Evolutionary conservation across 2,113 vertebrate species (phyloP).

Genomic region (Gobius niger): DNA sequence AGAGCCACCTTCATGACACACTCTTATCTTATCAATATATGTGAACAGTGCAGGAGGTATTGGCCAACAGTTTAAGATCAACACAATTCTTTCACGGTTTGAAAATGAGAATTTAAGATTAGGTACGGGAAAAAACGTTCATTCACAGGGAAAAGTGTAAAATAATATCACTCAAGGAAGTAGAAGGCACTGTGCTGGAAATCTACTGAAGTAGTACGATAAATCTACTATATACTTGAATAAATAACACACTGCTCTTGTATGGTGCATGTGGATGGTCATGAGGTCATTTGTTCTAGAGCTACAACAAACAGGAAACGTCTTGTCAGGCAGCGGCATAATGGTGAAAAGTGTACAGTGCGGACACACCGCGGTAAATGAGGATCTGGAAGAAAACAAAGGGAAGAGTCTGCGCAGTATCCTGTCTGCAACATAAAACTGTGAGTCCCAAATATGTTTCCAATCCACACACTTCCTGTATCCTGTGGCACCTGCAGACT

Average conservation of each 20-base stretch:
- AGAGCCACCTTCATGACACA: no score
- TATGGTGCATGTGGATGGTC: constrained; percentile 13
- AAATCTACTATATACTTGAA: no score
- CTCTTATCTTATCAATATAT: no score
- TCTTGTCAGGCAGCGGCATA: constrained; percentile 18
- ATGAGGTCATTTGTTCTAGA: constrained; percentile 42
- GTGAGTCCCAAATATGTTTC: constrained; percentile 39
- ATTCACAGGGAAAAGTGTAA: no score
- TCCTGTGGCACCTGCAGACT: constrained; percentile 63
- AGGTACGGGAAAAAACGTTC: no score
- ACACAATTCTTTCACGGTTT: no score
- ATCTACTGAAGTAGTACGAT: no score
- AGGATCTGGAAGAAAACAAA: constrained; percentile 19
- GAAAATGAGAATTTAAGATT: no score
- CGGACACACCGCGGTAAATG: background rate
- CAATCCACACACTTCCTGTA: constrained; percentile 60
- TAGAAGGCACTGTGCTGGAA: no score
- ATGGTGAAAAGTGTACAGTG: background rate
- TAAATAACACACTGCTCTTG: background rate
- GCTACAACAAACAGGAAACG: constrained; percentile 42
- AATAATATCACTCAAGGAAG: no score
- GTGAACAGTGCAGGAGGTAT: no score
- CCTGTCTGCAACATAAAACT: constrained; percentile 23
- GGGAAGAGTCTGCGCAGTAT: constrained; percentile 14
- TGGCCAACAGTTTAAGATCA: no score